Conservation (phyloP, 2,888 invertebrate species). For the Shargacucullia verbasci region DNA sequence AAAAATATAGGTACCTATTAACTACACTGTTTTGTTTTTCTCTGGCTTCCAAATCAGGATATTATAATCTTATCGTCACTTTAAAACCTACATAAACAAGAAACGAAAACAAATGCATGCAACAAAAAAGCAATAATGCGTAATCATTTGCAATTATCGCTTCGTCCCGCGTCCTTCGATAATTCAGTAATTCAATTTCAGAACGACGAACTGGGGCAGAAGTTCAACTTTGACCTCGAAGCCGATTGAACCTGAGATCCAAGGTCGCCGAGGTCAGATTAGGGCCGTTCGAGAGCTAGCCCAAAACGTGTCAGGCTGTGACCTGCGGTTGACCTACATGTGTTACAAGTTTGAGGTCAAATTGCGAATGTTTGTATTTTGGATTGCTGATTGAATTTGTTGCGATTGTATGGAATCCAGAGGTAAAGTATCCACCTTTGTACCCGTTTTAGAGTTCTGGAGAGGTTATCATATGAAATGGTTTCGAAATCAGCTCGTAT, state of each 20-base stretch:
- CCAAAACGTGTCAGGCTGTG: slow-evolving; percentile 74
- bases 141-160: slow-evolving; percentile 2
- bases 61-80: background rate
- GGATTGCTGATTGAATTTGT: background rate
- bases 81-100: background rate
- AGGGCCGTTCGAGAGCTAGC: slow-evolving; percentile 75
- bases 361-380: slow-evolving; percentile 54
- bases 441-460: too few species aligned
- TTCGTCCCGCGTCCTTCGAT: slow-evolving; percentile 29
- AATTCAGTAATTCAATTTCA: slow-evolving; percentile 46
- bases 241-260: slow-evolving; percentile 66
- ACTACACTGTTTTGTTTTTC: slow-evolving; percentile 1
- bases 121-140: background rate
- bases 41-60: background rate
- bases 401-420: background rate
- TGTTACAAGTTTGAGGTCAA: slow-evolving; percentile 74
- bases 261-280: slow-evolving; percentile 80
- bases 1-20: too few species aligned
- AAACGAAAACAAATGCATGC: background rate
- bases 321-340: slow-evolving; percentile 75
- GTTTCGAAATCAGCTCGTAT: too few species aligned
- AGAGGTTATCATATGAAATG: too few species aligned
- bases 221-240: slow-evolving; percentile 71
- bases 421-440: too few species aligned
- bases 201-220: slow-evolving; percentile 47